Percentiles rank a stretch among this genome's conserved stretches.
phyloP scores from a whole-genome alignment of 2,888 invertebrate genomes.

The Drosophila pseudotalamancana region DNA sequence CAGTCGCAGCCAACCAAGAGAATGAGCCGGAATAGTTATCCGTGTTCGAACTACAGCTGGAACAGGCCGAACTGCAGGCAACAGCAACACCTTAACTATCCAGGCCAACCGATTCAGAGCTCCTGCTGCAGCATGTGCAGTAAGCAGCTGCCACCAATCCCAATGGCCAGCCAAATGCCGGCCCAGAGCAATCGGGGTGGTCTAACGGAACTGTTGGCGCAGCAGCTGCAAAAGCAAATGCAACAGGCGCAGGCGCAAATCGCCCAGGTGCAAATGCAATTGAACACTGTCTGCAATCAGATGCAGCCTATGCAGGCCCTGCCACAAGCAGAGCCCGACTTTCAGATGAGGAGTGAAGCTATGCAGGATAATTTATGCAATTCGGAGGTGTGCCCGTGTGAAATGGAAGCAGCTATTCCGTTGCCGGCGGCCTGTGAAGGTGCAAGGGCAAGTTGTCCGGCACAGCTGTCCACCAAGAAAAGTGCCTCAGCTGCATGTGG shows the following conservation, averaged over 20 bases:
- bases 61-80: not conserved
- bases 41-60: not conserved
- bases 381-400: not conserved
- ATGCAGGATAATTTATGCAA: not conserved
- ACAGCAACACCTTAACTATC: not conserved
- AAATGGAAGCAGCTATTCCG: not conserved
- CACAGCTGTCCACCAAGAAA: not conserved
- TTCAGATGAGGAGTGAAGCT: too few relatives aligned
- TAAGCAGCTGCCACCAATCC: conserved; percentile 1
- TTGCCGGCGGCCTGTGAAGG: not conserved
- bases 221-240: conserved; percentile 61
- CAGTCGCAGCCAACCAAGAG: not conserved
- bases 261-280: conserved; percentile 51
- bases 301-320: conserved; percentile 3
- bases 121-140: not conserved
- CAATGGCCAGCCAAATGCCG: not conserved
- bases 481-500: not conserved
- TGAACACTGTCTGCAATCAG: conserved; percentile 30
- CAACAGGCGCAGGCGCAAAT: conserved; percentile 60
- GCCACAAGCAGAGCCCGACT: not conserved
- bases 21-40: not conserved
- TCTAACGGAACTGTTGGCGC: conserved; percentile 54
- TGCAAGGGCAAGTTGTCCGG: too few relatives aligned
- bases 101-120: not conserved
- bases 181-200: not conserved